Conservation (phyloP, 2,888 invertebrate genomes). For the Noctua pronuba region DNA sequence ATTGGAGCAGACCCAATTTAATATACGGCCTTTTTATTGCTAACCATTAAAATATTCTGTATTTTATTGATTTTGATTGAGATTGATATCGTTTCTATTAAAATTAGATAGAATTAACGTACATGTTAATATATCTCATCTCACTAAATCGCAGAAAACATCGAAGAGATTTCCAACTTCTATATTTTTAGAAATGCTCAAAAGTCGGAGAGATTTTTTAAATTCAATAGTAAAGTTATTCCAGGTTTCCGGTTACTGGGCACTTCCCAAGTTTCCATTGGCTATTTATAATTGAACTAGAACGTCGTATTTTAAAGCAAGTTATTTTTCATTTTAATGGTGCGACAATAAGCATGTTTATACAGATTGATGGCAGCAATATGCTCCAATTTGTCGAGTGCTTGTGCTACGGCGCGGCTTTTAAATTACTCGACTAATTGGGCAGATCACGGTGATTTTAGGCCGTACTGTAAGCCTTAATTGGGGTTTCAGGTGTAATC, state of each 20-base stretch:
- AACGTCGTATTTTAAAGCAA: slow-evolving; percentile 43
- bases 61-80: background rate
- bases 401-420: slow-evolving; percentile 67
- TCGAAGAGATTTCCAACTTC: background rate
- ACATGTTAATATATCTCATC: background rate
- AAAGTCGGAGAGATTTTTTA: slow-evolving; percentile 9
- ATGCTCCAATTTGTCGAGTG: slow-evolving; percentile 76
- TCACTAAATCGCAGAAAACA: background rate
- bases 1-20: background rate
- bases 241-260: slow-evolving; percentile 30
- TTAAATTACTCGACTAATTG: slow-evolving; percentile 77
- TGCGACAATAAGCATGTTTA: slow-evolving; percentile 71
- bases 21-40: background rate
- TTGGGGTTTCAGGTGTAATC: slow-evolving; percentile 82
- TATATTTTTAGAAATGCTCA: slow-evolving; percentile 16
- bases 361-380: slow-evolving; percentile 74
- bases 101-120: too few relatives aligned
- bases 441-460: slow-evolving; percentile 80
- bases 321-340: slow-evolving; percentile 65
- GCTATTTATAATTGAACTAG: slow-evolving; percentile 42
- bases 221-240: slow-evolving; percentile 21
- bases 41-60: background rate
- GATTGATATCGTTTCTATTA: background rate
- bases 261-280: slow-evolving; percentile 41
- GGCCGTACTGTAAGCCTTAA: slow-evolving; percentile 80